Evolutionary conservation across 2,888 invertebrate genomes (phyloP), one percentile per base, ranked within the genome.

Genomic region (Agonopterix heracliana): DNA sequence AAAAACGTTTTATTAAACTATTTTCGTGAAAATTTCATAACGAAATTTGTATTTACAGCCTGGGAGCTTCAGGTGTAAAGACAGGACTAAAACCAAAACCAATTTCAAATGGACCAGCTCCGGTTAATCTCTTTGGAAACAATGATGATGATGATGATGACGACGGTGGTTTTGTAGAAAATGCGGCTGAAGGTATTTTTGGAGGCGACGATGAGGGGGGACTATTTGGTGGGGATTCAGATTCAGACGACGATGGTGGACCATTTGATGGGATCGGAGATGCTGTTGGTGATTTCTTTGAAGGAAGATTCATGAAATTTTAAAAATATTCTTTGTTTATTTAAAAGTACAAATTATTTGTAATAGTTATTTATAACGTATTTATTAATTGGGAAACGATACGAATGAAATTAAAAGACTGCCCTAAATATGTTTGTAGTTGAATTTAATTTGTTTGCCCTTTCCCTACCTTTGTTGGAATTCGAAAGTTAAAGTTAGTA

Each of bases 31-130:
- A 41, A 2, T 11, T 41, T 41, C 12, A 13, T 12, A 12, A n/a
- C 13, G 13, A 41, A 3, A 4, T 13, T 42, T 38, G 40, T 40
- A 11, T 50, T 78, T 72, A 50, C 57, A 89, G 89, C 11, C 61
- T 89, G 43, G 89, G 89, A 34, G 54, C 79, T 38, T 76, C 80
- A 14, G 89, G 89, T 3, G 56, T 89, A 9, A 78, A 84, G 62
- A 81, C 85, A n/a, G 87, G 87, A 1, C 63, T 85, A 42, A 87
- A 86, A 56, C 89, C 88, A 2, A 81, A 85, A 54, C 87, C 86
- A 35, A 66, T 76, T 43, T 78, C 80, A 44, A 70, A 79, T 12
- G 86, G 82, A 4, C 87, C 87, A 2, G 73, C 74, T 44, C 82
- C 88, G 38, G 70, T 84, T 3, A 86, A 59, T 59, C 67, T 89